Evolutionary conservation across 2,113 vertebrate species (phyloP).

Genomic region (Marmota monax): DNA sequence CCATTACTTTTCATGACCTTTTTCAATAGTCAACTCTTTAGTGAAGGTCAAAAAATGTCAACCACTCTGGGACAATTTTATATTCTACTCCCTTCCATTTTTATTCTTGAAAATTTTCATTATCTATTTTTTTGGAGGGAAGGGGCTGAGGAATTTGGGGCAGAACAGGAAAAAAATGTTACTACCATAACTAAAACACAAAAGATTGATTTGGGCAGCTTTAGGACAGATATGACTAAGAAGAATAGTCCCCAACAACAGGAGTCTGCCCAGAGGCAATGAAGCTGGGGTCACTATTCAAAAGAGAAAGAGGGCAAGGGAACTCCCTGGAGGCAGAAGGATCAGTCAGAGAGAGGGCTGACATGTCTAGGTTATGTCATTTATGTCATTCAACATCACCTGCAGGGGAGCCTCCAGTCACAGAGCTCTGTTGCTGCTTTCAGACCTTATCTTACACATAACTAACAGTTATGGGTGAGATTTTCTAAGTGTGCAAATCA

Average conservation of each 20-base stretch:
- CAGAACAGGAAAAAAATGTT: background rate
- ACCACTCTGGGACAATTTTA: background rate
- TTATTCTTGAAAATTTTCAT: background rate
- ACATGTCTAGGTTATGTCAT: no score
- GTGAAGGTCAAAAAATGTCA: background rate
- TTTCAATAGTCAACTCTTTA: background rate
- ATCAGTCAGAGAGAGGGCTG: background rate
- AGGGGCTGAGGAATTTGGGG: background rate
- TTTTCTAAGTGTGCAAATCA: background rate
- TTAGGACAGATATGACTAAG: background rate
- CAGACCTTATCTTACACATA: background rate
- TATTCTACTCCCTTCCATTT: background rate
- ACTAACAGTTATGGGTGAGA: background rate
- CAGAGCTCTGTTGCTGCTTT: background rate
- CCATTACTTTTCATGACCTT: background rate
- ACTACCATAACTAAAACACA: background rate
- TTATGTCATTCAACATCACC: background rate
- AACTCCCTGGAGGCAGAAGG: background rate
- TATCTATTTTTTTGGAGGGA: background rate
- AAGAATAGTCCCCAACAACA: background rate
- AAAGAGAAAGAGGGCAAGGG: background rate
- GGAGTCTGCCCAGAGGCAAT: background rate
- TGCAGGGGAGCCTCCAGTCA: background rate
- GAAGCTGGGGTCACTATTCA: background rate
- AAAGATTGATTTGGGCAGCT: background rate